Evolutionary conservation across 2,113 vertebrate species (phyloP), one percentile per base, ranked within the genome.

Genomic region (Pedetes capensis): DNA sequence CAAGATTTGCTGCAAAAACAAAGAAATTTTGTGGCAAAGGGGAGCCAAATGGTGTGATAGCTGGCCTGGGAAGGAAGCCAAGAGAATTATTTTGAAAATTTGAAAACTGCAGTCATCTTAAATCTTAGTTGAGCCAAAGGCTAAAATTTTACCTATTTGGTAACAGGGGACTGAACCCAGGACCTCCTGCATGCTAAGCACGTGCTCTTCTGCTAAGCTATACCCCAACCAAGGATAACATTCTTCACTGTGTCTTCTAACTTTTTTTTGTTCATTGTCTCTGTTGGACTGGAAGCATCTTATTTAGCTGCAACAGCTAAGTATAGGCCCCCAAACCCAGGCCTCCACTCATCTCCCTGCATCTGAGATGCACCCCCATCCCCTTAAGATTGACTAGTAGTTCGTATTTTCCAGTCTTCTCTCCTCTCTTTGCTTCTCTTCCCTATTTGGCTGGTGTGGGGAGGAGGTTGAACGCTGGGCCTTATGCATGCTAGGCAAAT

Each of bases 31-130:
- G 16, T 17, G 12, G 8, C n/a, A 39, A 68, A 90, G 34, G 16
- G 55, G 14, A 90, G 49, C 11, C 59, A 91, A 82, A 82, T 23
- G 66, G 14, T 66, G n/a, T 88, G 42, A 51, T 74, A 91, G 59
- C n/a, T 44, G 49, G 34, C 12, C 16, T 42, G 47, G 29, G 1
- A 81, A 37, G n/a, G n/a, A 81, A n/a, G 57, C 86, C 10, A 79
- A 53, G 39, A 44, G 22, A 89, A 85, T 74, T 14, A 72, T 37
- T 91, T 74, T 29, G 10, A 51, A 79, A 75, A 53, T 72, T 51
- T 84, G 49, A 64, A 72, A 94, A 94, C 55, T 59, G 34, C n/a
- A 87, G 74, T 53, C 55, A 82, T 68, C 16, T 89, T 71, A 86
- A 64, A 66, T 79, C 5, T 88, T 84, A 89, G 23, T n/a, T 81